Evolutionary conservation across 2,113 vertebrate species (phyloP), one percentile per base, ranked within the genome.

Genomic region (Cettia cetti): DNA sequence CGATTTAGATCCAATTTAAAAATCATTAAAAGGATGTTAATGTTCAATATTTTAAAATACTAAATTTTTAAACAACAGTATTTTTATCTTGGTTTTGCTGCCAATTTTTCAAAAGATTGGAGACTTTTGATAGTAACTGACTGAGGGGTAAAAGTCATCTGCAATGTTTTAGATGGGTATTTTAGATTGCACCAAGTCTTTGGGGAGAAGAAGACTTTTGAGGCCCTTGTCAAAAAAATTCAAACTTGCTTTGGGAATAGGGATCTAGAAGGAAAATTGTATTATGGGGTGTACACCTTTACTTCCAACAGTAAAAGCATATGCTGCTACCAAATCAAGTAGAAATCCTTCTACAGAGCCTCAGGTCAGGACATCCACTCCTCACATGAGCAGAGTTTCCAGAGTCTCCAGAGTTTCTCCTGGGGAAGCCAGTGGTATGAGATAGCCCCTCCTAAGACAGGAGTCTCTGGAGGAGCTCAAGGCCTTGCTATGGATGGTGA

Each of bases 41-140:
- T 68, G 19, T 75, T 95, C 70, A 92, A 82, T 94, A 90, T 93
- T 95, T 96, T 89, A 92, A 92, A 89, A 90, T 76, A 57, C 19
- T 95, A 60, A 78, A 89, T 82, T 95, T 92, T 96, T 95, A 89
- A 96, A 37, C n/a, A 56, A 64, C 50, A 70, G 39, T 91, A 63
- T 90, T 90, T 94, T 94, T 89, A 44, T 64, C 69, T 83, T 76
- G 11, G 7, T 5, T 83, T 93, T 81, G 53, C 47, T 21, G 10
- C 13, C 44, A 89, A 8, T 68, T 72, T 93, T 94, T 90, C 66
- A 89, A 71, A 88, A 90, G 28, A 86, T 61, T 31, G 1, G 37
- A 84, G 35, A 72, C 21, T 57, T 94, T 60, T 42, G 23, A 81
- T 27, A 65, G 64, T 27, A 45, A 47, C 19, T 40, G 35, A 21